A percentile compares a stretch with the other conserved stretches of the same genome.
Conservation (phyloP, 2,113 vertebrate species). For the Rana temporaria region DNA sequence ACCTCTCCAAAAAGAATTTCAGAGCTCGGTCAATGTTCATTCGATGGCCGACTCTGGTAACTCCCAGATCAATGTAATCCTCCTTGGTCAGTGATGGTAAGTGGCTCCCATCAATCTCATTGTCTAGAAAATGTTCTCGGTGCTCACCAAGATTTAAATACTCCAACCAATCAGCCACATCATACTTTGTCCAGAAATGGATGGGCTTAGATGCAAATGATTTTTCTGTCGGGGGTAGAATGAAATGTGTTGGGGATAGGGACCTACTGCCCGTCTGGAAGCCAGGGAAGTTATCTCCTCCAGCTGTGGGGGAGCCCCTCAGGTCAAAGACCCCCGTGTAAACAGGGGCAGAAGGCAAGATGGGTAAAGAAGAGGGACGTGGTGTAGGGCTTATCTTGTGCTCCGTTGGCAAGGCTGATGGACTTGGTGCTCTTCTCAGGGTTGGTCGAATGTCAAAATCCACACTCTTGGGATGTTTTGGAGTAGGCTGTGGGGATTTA, state of each 20-base stretch:
- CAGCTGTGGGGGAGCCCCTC: slow-evolving; percentile 78
- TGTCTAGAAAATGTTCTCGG: slow-evolving; percentile 90
- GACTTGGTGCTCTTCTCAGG: slow-evolving; percentile 83
- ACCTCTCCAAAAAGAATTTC: slow-evolving; percentile 91
- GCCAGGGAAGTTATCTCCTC: slow-evolving; percentile 75
- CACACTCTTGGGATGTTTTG: slow-evolving; percentile 70
- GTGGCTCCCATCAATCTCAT: slow-evolving; percentile 94
- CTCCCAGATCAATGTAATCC: slow-evolving; percentile 90
- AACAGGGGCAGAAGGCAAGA: slow-evolving; percentile 82
- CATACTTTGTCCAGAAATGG: slow-evolving; percentile 93
- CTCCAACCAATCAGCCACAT: slow-evolving; percentile 92
- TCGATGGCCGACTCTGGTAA: slow-evolving; percentile 93
- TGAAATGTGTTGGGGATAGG: slow-evolving; percentile 87
- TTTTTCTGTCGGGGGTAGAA: slow-evolving; percentile 86
- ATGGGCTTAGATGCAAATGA: slow-evolving; percentile 90
- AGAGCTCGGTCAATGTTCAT: slow-evolving; percentile 95
- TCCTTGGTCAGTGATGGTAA: slow-evolving; percentile 93
- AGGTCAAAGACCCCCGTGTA: slow-evolving; percentile 71
- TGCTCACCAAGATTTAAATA: slow-evolving; percentile 91
- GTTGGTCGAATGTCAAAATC: slow-evolving; percentile 73
- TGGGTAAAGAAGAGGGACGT: slow-evolving; percentile 87
- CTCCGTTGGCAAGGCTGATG: slow-evolving; percentile 84
- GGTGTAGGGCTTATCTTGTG: slow-evolving; percentile 82
- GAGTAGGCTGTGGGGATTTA: slow-evolving; percentile 76
- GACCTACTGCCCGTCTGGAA: slow-evolving; percentile 80